Evolutionary conservation across 2,113 vertebrate species (phyloP).

Genomic region (Rhinogobius similis): DNA sequence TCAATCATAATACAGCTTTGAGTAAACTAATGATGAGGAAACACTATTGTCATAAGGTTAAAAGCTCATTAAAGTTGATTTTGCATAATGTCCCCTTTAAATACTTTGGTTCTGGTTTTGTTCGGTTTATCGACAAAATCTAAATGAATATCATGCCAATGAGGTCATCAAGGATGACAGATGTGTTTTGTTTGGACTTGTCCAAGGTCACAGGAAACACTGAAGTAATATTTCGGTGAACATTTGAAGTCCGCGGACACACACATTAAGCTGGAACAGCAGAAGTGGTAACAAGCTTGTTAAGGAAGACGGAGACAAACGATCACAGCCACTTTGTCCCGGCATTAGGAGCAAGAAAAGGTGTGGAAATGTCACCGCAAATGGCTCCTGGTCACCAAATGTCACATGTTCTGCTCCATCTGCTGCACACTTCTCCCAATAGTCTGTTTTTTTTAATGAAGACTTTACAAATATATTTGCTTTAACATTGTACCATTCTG

Average conservation of each 20-base stretch:
- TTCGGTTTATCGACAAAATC: no score
- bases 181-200: not conserved
- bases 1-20: no score
- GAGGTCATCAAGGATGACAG: not conserved
- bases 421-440: conserved; percentile 21
- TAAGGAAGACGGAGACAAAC: conserved; percentile 66
- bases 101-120: no score
- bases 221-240: not conserved
- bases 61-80: no score
- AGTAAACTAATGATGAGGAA: no score
- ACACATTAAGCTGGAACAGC: conserved; percentile 20
- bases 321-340: conserved; percentile 55
- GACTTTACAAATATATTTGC: not conserved
- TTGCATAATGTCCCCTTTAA: no score
- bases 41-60: no score
- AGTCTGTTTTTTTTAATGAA: conserved; percentile 24
- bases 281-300: conserved; percentile 62
- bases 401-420: conserved; percentile 55
- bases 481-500: not conserved
- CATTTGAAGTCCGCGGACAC: not conserved
- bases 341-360: conserved; percentile 69
- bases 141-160: no score
- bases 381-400: conserved; percentile 72
- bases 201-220: not conserved
- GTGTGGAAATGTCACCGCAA: conserved; percentile 77